These are phyloP conservation scores for Nanorana parkeri DNA, from an alignment of 2,113 vertebrate species.

Conservation along the genomic window DNA sequence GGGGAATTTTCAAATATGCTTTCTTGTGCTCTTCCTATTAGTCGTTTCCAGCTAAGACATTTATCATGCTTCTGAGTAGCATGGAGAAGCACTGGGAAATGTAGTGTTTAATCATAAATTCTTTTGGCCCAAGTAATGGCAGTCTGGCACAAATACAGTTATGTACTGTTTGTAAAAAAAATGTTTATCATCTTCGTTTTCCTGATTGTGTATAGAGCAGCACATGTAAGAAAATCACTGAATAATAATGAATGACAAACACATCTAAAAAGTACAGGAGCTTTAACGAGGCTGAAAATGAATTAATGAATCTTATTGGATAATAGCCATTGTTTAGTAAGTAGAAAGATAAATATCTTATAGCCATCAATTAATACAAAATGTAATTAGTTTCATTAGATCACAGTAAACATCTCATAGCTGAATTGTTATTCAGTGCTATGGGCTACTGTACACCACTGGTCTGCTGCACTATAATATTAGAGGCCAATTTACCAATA, in stretches of 20 bases:
- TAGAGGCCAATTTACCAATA: too few relatives aligned
- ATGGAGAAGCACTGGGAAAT: slow-evolving; percentile 47
- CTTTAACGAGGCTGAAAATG: background rate
- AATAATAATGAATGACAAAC: background rate
- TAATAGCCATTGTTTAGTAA: background rate
- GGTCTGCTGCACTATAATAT: too few relatives aligned
- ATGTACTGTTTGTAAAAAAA: slow-evolving; percentile 22
- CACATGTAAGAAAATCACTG: background rate
- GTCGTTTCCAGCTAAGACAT: slow-evolving; percentile 57
- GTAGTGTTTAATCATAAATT: slow-evolving; percentile 54
- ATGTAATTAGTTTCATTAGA: too few relatives aligned
- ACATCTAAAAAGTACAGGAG: background rate
- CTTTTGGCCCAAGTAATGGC: slow-evolving; percentile 47
- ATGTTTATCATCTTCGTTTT: slow-evolving; percentile 50
- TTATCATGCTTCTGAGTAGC: slow-evolving; percentile 49
- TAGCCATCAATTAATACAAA: too few relatives aligned
- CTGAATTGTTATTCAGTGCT: too few relatives aligned
- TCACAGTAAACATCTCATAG: too few relatives aligned
- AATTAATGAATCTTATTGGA: background rate
- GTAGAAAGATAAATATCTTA: too few relatives aligned
- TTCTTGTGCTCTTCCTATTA: slow-evolving; percentile 53
- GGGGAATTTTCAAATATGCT: slow-evolving; percentile 49
- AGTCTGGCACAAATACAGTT: slow-evolving; percentile 43
- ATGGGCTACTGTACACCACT: too few relatives aligned
- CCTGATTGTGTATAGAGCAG: slow-evolving; percentile 10